A percentile compares a stretch with the other conserved stretches of the same genome.
Conservation (phyloP, 2,113 vertebrate species). For the Hiodon tergisus region DNA sequence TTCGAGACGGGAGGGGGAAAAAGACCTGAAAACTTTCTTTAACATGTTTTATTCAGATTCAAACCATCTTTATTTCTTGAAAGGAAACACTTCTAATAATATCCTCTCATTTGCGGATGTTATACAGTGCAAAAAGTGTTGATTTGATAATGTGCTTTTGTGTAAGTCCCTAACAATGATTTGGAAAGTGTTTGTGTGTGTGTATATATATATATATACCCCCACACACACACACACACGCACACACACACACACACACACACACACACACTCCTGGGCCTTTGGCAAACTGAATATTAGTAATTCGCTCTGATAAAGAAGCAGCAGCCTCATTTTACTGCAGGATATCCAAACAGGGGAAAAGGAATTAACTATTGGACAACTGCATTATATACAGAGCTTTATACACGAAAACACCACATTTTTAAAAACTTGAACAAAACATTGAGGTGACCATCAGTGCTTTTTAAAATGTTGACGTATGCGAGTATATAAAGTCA, state of each 20-base stretch:
- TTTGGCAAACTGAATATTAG: not conserved
- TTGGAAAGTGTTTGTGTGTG: not conserved
- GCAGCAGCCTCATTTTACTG: not conserved
- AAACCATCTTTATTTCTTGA: not conserved
- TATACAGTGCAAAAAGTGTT: not conserved
- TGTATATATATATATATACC: no score
- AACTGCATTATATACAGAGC: conserved; percentile 33
- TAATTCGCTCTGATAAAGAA: not conserved
- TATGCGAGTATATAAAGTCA: conserved; percentile 49
- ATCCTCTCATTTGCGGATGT: not conserved
- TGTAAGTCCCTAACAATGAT: not conserved
- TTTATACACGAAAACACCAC: conserved; percentile 50
- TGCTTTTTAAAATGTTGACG: conserved; percentile 50
- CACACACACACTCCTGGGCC: not conserved
- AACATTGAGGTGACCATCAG: conserved; percentile 61
- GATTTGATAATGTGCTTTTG: conserved; percentile 17
- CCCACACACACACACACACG: no score
- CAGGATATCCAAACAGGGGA: no score
- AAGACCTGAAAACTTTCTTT: not conserved
- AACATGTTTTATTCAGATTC: conserved; percentile 7
- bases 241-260: no score
- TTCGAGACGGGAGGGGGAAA: not conserved
- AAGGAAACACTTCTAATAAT: conserved; percentile 1
- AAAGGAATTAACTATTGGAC: conserved; percentile 13
- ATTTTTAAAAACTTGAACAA: conserved; percentile 49